Evolutionary conservation across 2,797 vertebrate genomes (phyloP).

Genomic region (Heterohyrax brucei): DNA sequence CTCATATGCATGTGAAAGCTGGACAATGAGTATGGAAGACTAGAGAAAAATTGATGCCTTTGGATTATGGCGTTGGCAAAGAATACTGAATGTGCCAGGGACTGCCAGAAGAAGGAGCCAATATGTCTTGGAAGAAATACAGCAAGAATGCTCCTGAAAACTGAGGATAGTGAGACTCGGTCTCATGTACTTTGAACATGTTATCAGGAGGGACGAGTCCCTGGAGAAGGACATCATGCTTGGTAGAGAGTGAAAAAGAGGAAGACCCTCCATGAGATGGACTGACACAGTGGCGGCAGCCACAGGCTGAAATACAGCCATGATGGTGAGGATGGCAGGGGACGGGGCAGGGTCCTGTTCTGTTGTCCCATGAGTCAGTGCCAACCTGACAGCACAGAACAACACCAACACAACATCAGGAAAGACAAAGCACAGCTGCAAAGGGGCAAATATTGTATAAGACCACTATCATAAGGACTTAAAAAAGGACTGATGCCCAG

Average conservation of each 20-base stretch:
- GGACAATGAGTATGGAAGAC: too few relatives aligned
- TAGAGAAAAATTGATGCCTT: background rate
- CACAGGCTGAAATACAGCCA: background rate
- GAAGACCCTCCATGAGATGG: background rate
- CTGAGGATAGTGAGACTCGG: background rate
- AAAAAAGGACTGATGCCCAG: too few relatives aligned
- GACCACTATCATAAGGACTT: too few relatives aligned
- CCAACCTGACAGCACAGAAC: too few relatives aligned
- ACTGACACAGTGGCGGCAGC: background rate
- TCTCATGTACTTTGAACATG: background rate
- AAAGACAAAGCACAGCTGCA: too few relatives aligned
- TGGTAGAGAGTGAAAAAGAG: background rate
- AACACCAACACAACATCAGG: too few relatives aligned
- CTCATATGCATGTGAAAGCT: too few relatives aligned
- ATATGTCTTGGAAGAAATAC: background rate
- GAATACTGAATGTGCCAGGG: background rate
- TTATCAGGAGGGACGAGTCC: background rate
- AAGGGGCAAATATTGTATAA: too few relatives aligned
- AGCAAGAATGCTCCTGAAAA: background rate
- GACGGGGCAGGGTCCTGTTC: background rate
- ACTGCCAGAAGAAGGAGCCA: background rate
- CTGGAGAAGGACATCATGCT: background rate
- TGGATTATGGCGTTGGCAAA: background rate
- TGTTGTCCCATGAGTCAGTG: too few relatives aligned
- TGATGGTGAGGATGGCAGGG: background rate